Evolutionary conservation across 30 jellyfish, hydroid and myxozoan genomes (phyloP).

Genomic region (Calvadosia cruxmelitensis): DNA sequence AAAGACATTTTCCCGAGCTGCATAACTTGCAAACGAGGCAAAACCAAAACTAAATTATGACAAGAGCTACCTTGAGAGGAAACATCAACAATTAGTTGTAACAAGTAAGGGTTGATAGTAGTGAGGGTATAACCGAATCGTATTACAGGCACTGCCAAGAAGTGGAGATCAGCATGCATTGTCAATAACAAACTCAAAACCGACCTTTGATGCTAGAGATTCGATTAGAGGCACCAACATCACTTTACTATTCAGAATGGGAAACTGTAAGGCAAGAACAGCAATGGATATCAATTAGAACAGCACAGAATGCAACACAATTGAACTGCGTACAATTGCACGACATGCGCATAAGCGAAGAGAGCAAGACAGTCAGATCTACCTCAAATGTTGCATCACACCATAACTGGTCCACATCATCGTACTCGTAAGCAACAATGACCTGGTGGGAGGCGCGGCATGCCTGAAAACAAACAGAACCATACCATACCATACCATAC

Average conservation of each 20-base stretch:
- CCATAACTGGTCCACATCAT: slow-evolving; percentile 53
- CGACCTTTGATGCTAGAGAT: slow-evolving; percentile 72
- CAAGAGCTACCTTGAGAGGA: too few relatives aligned
- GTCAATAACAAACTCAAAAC: too few relatives aligned
- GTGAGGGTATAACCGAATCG: background rate
- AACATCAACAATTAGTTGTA: too few relatives aligned
- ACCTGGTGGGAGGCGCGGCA: slow-evolving; percentile 1
- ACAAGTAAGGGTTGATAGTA: too few relatives aligned
- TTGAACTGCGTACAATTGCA: background rate
- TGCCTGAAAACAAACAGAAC: too few relatives aligned
- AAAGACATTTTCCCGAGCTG: too few relatives aligned
- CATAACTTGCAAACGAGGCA: too few relatives aligned
- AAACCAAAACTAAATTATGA: too few relatives aligned
- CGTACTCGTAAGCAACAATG: slow-evolving; percentile 45
- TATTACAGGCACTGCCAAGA: background rate
- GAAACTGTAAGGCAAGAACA: slow-evolving; percentile 33
- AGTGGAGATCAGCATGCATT: too few relatives aligned
- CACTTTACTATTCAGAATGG: slow-evolving; percentile 57
- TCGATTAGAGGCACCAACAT: slow-evolving; percentile 66
- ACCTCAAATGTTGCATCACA: slow-evolving; percentile 78
- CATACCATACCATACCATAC: too few relatives aligned
- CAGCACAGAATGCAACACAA: background rate
- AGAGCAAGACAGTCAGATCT: background rate
- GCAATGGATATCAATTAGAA: background rate
- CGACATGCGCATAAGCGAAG: background rate